Evolutionary conservation across 2,113 vertebrate species (phyloP), one percentile per base, ranked within the genome.

Genomic region (Tympanuchus pallidicinctus): DNA sequence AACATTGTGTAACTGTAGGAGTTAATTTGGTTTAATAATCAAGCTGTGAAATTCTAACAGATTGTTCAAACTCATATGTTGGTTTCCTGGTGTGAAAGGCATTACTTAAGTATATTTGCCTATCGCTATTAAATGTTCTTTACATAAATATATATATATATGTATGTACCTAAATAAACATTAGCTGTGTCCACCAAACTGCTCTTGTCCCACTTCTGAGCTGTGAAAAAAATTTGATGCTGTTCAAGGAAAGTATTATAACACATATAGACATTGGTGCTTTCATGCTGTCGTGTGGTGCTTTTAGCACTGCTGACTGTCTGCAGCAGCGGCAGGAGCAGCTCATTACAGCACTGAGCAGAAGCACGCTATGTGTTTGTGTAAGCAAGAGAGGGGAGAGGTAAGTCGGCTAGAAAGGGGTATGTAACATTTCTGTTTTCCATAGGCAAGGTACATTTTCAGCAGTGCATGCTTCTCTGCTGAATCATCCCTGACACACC

Each of bases 401-500:
- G 63, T 38, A 56, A 32, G 2, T 36, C 72, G 75, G 8, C 25
- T 65, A 45, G 65, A 17, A 18, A 88, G 66, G 32, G 36, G 11
- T 43, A 45, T 56, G 6, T 50, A 76, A 25, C 17, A 36, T 59
- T 93, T 54, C 50, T 84, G 13, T 86, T 94, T 95, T 94, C 92
- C 40, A 28, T 8, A 77, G 74, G 73, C 79, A 91, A 59, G 70
- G 57, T 82, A 28, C 8, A 10, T 78, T 88, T 88, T 88, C 82
- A 79, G 61, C 73, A 67, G 15, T 43, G 78, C 25, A 0, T 90
- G 64, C 80, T 86, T 59, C 88, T 90, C 57, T 90, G 92, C 82
- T 94, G 94, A 96, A 71, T 95, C 93, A 94, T 76, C 92, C 81
- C 42, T 91, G 85, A 82, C 92, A 85, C 92, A 93, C 93, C 89